Evolutionary conservation across 2,888 invertebrate genomes (phyloP).

Genomic region (Lomographa bimaculata): DNA sequence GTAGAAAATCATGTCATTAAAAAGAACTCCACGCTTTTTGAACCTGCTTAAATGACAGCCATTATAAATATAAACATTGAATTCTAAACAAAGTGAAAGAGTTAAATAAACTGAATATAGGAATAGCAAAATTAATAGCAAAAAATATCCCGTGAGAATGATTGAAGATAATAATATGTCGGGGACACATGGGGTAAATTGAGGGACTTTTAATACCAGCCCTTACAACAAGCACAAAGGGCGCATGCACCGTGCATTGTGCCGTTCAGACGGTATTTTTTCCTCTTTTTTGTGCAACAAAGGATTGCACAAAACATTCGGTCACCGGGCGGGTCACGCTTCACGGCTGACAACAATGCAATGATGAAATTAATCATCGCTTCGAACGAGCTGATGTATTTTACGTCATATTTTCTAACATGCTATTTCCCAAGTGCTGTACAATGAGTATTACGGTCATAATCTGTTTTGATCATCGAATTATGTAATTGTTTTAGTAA

Average conservation of each 20-base stretch:
- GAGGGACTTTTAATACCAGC: constrained; percentile 51
- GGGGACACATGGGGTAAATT: constrained; percentile 41
- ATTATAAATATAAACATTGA: no score
- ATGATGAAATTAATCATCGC: constrained; percentile 70
- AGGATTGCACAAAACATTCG: constrained; percentile 62
- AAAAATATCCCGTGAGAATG: constrained; percentile 49
- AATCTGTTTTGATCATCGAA: constrained; percentile 31
- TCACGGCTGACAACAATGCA: constrained; percentile 58
- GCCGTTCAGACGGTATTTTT: constrained; percentile 45
- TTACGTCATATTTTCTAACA: constrained; percentile 46
- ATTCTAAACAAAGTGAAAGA: no score
- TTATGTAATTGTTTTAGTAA: constrained; percentile 15
- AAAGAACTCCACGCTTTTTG: no score
- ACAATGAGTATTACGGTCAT: constrained; percentile 36
- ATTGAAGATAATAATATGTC: constrained; percentile 49
- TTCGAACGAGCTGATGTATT: constrained; percentile 43
- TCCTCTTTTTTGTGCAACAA: constrained; percentile 53
- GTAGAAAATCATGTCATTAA: no score
- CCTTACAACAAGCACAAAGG: constrained; percentile 56
- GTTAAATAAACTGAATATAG: constrained; percentile 1
- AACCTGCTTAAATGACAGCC: no score
- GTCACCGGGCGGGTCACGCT: constrained; percentile 64
- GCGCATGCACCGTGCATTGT: constrained; percentile 59
- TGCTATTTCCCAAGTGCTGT: constrained; percentile 40
- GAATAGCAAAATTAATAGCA: constrained; percentile 1